Conservation (phyloP, 2,113 vertebrate species). For the Cynoglossus semilaevis region DNA sequence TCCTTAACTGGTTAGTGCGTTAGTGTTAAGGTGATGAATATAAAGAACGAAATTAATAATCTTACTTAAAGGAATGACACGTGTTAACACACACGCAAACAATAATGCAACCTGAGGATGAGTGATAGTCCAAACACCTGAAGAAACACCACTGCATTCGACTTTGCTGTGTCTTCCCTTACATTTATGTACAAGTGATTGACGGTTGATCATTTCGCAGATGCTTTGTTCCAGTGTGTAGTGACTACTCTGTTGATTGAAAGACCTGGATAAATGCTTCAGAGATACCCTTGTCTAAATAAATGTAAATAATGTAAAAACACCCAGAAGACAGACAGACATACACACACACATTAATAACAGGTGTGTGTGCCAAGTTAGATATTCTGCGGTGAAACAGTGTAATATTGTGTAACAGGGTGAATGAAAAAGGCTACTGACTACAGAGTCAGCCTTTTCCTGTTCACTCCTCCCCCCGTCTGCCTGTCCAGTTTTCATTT, state of each 20-base stretch:
- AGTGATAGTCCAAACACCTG: constrained; percentile 56
- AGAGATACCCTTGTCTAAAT: constrained; percentile 28
- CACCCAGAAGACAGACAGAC: constrained; percentile 1
- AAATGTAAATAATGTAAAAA: constrained; percentile 30
- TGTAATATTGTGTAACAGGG: constrained; percentile 9
- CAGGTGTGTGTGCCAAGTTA: constrained; percentile 21
- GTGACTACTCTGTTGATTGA: constrained; percentile 73
- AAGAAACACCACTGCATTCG: constrained; percentile 53
- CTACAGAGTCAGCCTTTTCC: constrained; percentile 36
- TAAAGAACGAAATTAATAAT: constrained; percentile 13
- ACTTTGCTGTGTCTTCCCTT: constrained; percentile 26
- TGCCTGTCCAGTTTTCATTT: constrained; percentile 63
- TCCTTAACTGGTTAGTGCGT: constrained; percentile 25
- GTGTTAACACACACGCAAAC: constrained; percentile 26
- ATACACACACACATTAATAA: constrained; percentile 1
- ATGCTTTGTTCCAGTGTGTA: constrained; percentile 73
- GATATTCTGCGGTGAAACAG: constrained; percentile 8
- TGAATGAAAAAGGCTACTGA: constrained; percentile 42
- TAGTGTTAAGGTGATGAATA: constrained; percentile 39
- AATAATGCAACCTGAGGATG: constrained; percentile 54
- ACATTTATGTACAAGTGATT: constrained; percentile 36
- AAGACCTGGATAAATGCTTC: constrained; percentile 51
- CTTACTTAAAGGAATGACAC: constrained; percentile 24
- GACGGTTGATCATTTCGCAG: constrained; percentile 43
- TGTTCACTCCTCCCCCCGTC: constrained; percentile 36